These are phyloP conservation scores for Spea bombifrons DNA, from an alignment of 2,113 vertebrate species.

Conservation along the genomic window DNA sequence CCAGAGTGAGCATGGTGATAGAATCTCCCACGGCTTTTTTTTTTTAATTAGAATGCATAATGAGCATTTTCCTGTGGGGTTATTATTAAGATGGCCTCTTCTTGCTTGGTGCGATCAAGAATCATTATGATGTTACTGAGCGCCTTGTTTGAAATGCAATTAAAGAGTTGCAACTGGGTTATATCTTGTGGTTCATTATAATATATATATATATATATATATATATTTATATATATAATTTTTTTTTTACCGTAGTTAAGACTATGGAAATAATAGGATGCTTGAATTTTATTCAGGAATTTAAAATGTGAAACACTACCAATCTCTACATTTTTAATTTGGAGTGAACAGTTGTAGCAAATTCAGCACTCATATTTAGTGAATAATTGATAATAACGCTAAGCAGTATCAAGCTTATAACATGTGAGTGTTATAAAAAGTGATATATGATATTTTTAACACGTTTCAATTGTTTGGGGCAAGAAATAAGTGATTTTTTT, in stretches of 20 bases:
- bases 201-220: too few relatives aligned
- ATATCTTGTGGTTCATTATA: constrained; percentile 26
- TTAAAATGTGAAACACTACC: constrained; percentile 11
- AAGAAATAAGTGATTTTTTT: too few relatives aligned
- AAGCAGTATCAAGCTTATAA: too few relatives aligned
- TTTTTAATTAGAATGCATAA: constrained; percentile 40
- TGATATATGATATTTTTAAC: too few relatives aligned
- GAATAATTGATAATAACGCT: too few relatives aligned
- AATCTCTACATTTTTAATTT: neutral
- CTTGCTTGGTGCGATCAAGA: constrained; percentile 48
- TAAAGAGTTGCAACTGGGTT: constrained; percentile 58
- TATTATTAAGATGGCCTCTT: constrained; percentile 47
- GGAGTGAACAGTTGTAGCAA: too few relatives aligned
- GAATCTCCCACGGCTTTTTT: neutral
- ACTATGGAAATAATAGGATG: constrained; percentile 26
- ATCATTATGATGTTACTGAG: constrained; percentile 44
- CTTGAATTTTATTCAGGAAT: constrained; percentile 30
- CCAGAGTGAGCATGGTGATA: constrained; percentile 4
- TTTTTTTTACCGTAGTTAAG: constrained; percentile 25
- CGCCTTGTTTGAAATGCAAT: constrained; percentile 55
- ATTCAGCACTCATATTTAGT: too few relatives aligned
- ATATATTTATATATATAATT: too few relatives aligned
- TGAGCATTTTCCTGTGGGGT: constrained; percentile 38
- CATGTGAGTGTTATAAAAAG: too few relatives aligned
- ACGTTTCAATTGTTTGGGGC: too few relatives aligned